Evolutionary conservation across 1,140 invertebrate genomes (phyloP), one percentile per base, ranked within the genome.

Genomic region (Uloborus diversus): DNA sequence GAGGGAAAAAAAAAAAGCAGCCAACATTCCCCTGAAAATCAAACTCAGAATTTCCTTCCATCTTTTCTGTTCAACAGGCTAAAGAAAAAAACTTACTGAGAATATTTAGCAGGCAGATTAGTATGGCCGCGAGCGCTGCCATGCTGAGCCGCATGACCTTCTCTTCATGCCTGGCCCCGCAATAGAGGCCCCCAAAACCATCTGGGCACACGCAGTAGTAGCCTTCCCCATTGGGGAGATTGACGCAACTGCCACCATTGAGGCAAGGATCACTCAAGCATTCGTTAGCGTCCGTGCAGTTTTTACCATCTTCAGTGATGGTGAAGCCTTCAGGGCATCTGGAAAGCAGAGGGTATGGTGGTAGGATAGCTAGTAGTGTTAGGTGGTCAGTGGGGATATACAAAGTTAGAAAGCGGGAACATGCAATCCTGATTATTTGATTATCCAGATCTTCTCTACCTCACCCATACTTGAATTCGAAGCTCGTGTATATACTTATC

Each of bases 41-140:
- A n/a, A n/a, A n/a, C n/a, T n/a, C n/a, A n/a, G n/a, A n/a, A n/a
- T n/a, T n/a, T n/a, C n/a, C n/a, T n/a, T n/a, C n/a, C n/a, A n/a
- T n/a, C n/a, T n/a, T n/a, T n/a, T n/a, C n/a, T n/a, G n/a, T n/a
- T n/a, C n/a, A n/a, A n/a, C n/a, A n/a, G n/a, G n/a, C n/a, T n/a
- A n/a, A n/a, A n/a, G n/a, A n/a, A n/a, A n/a, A n/a, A n/a, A 17
- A 86, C 92, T 94, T 91, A 97, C 96, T 94, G 86, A 97, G 91
- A 87, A 97, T 97, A 86, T 96, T 95, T 85, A 97, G 90, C 81
- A 97, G 92, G 88, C 95, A 97, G 86, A 97, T 94, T 85, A 97
- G 90, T 85, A 97, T 97, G 82, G 95, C 94, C 57, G 95, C 95
- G 79, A 97, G 88, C 56, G 95, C 96, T 68, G 95, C 95, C 94